Evolutionary conservation across 2,888 invertebrate species (phyloP).

Genomic region (Marronus borbonicus): DNA sequence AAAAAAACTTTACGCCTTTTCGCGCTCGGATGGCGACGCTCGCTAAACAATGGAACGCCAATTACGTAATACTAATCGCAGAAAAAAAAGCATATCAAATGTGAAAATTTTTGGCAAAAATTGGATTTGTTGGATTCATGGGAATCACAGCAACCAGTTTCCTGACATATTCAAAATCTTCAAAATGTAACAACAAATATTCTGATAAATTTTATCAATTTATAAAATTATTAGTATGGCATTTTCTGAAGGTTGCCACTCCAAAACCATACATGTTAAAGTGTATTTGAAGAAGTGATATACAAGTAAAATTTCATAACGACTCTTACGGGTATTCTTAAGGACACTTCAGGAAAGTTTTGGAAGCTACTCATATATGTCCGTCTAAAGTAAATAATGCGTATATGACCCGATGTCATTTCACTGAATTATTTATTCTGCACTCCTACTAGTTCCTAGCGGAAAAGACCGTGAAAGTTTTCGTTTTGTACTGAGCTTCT

Average conservation of each 20-base stretch:
- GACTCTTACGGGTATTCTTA: not conserved
- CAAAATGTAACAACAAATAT: too few species aligned
- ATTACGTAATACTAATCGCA: constrained; percentile 43
- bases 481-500: not conserved
- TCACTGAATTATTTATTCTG: constrained; percentile 21
- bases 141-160: not conserved
- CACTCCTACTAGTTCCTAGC: constrained; percentile 8
- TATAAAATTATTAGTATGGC: too few species aligned
- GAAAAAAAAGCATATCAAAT: constrained; percentile 29
- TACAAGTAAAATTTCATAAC: not conserved
- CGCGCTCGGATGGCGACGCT: constrained; percentile 13
- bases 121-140: not conserved
- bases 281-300: not conserved
- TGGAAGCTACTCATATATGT: not conserved
- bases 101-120: not conserved
- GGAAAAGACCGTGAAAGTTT: not conserved
- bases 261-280: not conserved
- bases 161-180: too few species aligned
- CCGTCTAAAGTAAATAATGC: constrained; percentile 1
- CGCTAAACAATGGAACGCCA: constrained; percentile 40
- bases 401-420: not conserved
- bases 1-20: constrained; percentile 37
- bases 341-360: not conserved
- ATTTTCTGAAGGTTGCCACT: not conserved
- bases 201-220: too few species aligned